Conservation (phyloP, 2,113 vertebrate genomes). For the Trogon surrucura region DNA sequence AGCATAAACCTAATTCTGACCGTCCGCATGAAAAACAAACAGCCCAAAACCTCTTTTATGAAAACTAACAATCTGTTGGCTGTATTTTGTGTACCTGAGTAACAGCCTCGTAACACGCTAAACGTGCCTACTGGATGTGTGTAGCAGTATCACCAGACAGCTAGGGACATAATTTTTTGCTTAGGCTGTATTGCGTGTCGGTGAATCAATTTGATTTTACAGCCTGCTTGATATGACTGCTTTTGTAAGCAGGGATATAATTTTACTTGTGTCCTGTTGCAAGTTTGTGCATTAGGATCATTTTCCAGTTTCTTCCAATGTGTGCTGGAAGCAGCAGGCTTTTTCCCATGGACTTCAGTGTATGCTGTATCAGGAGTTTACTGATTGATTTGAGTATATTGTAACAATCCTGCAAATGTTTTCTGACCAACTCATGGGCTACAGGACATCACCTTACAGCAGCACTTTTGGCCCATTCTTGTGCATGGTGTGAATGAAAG, state of each 20-base stretch:
- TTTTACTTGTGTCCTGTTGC: neutral
- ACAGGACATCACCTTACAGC: neutral
- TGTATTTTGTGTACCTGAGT: neutral
- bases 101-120: neutral
- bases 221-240: neutral
- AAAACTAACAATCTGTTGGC: neutral
- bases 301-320: neutral
- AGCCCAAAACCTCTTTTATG: neutral
- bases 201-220: neutral
- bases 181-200: neutral
- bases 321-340: neutral
- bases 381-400: neutral
- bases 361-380: neutral
- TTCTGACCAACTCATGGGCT: neutral
- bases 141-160: neutral
- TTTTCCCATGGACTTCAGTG: neutral
- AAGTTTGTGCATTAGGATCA: neutral
- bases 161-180: neutral
- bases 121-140: neutral
- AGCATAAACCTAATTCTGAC: constrained; percentile 11
- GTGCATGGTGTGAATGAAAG: constrained; percentile 4
- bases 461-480: neutral
- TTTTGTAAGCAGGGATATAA: neutral
- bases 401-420: constrained; percentile 15
- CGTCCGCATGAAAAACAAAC: neutral